Evolutionary conservation across 37 sponge, comb jelly and placozoan genomes (phyloP).

Genomic region (Axinella damicornis): DNA sequence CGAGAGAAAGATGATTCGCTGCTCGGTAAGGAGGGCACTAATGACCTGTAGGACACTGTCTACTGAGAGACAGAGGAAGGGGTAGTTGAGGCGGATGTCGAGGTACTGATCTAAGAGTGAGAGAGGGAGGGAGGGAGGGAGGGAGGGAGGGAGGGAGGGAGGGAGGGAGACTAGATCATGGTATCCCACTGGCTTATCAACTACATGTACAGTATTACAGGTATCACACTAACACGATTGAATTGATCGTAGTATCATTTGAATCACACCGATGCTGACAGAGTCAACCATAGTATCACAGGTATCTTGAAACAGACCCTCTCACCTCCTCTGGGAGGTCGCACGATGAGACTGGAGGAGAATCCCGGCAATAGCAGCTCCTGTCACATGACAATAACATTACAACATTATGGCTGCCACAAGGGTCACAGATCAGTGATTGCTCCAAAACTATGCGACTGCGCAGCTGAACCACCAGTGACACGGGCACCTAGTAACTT

Average conservation of each 20-base stretch:
- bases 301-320: background rate
- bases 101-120: slow-evolving; percentile 37
- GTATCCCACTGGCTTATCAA: too few species aligned
- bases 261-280: too few species aligned
- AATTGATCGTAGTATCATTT: too few species aligned
- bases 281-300: background rate
- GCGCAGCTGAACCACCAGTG: too few species aligned
- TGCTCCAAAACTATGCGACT: too few species aligned
- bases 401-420: too few species aligned
- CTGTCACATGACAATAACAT: slow-evolving; percentile 1
- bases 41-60: slow-evolving; percentile 69
- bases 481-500: too few species aligned
- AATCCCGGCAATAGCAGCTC: slow-evolving; percentile 49
- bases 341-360: slow-evolving; percentile 16
- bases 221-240: background rate
- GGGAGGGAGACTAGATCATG: background rate
- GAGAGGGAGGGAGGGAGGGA: background rate
- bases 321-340: slow-evolving; percentile 54
- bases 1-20: slow-evolving; percentile 63
- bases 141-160: background rate
- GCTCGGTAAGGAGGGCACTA: slow-evolving; percentile 62
- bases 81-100: slow-evolving; percentile 80
- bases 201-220: too few species aligned
- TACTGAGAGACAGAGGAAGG: slow-evolving; percentile 70
- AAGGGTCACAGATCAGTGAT: too few species aligned